Conservation (phyloP, 2,797 vertebrate species). For the Microctenopoma steveboyesi region DNA sequence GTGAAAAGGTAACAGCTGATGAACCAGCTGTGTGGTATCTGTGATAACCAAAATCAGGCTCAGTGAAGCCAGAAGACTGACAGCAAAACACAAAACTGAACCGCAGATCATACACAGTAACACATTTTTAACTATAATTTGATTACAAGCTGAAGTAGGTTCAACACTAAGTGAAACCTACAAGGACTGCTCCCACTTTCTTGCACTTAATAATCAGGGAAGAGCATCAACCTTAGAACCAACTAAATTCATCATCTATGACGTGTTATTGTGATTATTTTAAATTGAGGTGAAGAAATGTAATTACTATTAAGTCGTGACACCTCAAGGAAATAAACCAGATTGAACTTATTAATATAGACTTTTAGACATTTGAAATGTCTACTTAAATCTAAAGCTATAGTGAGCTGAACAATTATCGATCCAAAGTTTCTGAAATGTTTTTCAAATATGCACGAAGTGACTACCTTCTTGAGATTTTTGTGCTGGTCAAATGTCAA, state of each 20-base stretch:
- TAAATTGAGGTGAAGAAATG: too few relatives aligned
- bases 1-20: too few relatives aligned
- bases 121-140: not conserved
- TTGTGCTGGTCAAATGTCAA: too few relatives aligned
- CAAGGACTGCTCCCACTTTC: not conserved
- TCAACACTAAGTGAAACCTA: not conserved
- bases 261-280: not conserved
- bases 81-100: too few relatives aligned
- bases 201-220: too few relatives aligned
- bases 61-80: too few relatives aligned
- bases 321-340: not conserved
- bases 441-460: not conserved
- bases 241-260: slow-evolving; percentile 10
- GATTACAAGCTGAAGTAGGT: not conserved
- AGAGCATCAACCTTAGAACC: too few relatives aligned
- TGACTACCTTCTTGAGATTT: too few relatives aligned
- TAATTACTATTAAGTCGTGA: not conserved
- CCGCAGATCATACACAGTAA: not conserved
- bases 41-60: too few relatives aligned
- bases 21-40: too few relatives aligned
- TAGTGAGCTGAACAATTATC: not conserved
- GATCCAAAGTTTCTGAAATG: slow-evolving; percentile 9
- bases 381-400: not conserved
- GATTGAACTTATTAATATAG: not conserved
- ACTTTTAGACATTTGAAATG: slow-evolving; percentile 1